phyloP scores from a whole-genome alignment of 2,888 invertebrate genomes.

The Latrodectus elegans region DNA sequence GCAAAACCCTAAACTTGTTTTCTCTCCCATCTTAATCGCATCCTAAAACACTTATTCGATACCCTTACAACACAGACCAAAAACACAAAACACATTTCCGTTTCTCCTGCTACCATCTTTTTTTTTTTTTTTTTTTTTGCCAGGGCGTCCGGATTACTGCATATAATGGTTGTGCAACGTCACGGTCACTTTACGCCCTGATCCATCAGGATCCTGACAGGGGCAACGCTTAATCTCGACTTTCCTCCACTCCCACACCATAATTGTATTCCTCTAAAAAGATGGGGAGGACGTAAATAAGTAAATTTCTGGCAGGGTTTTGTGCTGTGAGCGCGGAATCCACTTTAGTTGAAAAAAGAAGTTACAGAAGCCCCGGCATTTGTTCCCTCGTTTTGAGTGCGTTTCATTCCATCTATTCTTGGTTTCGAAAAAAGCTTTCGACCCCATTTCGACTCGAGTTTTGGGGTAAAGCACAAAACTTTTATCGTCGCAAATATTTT shows the following conservation, averaged over 20 bases:
- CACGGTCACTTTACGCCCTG: slow-evolving; percentile 50
- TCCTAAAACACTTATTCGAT: slow-evolving; percentile 2
- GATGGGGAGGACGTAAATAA: slow-evolving; percentile 51
- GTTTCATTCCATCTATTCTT: neutral
- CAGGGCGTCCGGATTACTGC: neutral
- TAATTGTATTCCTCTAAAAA: slow-evolving; percentile 54
- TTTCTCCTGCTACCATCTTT: neutral
- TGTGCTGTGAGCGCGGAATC: slow-evolving; percentile 22
- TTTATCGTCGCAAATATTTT: too few relatives aligned
- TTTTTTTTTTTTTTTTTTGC: neutral
- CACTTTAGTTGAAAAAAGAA: slow-evolving; percentile 36
- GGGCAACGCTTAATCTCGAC: slow-evolving; percentile 51
- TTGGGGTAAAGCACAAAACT: neutral
- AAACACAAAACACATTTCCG: neutral
- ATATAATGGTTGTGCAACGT: slow-evolving; percentile 13
- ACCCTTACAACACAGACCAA: neutral
- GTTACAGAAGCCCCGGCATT: neutral
- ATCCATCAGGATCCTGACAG: slow-evolving; percentile 57
- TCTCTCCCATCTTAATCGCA: too few relatives aligned
- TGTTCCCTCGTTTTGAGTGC: too few relatives aligned
- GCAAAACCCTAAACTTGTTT: too few relatives aligned
- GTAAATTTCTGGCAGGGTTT: slow-evolving; percentile 58
- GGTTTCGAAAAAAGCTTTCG: neutral
- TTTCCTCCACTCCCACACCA: slow-evolving; percentile 9
- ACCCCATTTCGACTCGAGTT: neutral